Base-by-base conservation (phyloP, 1,140 invertebrate species). In the Drosophila pseudoobscura region DNA sequence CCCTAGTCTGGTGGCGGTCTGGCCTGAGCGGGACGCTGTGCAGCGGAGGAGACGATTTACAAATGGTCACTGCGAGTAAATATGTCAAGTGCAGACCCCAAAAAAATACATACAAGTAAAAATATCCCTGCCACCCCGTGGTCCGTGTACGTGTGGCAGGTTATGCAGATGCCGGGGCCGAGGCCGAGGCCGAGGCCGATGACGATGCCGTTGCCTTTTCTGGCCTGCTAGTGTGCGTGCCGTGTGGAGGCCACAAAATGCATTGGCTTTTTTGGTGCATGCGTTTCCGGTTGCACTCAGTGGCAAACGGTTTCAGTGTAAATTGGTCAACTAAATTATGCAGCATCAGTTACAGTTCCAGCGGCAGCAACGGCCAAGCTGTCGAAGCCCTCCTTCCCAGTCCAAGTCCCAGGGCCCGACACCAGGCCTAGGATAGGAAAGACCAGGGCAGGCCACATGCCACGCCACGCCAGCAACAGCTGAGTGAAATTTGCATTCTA, bases 271-370 rank as follows among this genome's bases (percentile, higher is more conserved):
- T 71, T 73, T 24, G 82, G 45, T 71, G 78, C 69, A 76, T 87
- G 82, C 82, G 84, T 79, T 89, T 90, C 87, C 87, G 87, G 87
- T 90, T 87, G 78, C 85, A 89, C 85, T 88, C 83, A 89, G 62
- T 66, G 75, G 58, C 79, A 72, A 82, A 79, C 65, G 65, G 47
- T 71, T 70, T 9, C 84, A 79, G 79, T 83, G 87, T 80, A 90
- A 90, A 90, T 90, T 90, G 87, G 82, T 78, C 87, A 83, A 84
- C 87, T 90, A 90, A 90, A 90, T 90, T 90, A 90, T 90, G 87
- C 87, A 90, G 78, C 82, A 85, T 76, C 80, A 88, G 78, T 87
- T 87, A 80, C 80, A 73, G 74, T 65, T 57, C 70, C 59, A 76
- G 65, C 66, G 60, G 35, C 66, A 61, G 57, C 24, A 17, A 47